phyloP scores from a whole-genome alignment of 1,140 invertebrate genomes.

The Danaus melanippus region DNA sequence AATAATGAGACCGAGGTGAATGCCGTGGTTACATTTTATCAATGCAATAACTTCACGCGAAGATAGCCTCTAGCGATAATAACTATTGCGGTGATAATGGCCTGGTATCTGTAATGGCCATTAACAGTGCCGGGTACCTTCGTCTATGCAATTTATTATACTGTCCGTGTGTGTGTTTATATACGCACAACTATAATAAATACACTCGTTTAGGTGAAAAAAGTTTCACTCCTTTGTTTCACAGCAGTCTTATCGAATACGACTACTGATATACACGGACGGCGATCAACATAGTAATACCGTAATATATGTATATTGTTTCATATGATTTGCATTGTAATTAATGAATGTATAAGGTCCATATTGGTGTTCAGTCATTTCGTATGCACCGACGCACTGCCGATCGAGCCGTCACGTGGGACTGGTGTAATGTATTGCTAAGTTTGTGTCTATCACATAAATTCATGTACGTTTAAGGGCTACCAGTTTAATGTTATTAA shows the following conservation, averaged over 20 bases:
- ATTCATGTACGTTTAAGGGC: constrained; percentile 21
- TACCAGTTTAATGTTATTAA: constrained; percentile 1
- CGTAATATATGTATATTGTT: no score
- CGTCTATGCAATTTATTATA: constrained; percentile 27
- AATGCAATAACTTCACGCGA: constrained; percentile 12
- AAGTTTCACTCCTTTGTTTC: no score
- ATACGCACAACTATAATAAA: constrained; percentile 4
- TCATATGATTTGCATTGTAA: no score
- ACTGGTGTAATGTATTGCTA: constrained; percentile 35
- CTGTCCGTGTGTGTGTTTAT: constrained; percentile 10
- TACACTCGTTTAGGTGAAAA: neutral
- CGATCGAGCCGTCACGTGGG: constrained; percentile 31
- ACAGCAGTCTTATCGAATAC: no score
- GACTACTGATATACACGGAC: no score
- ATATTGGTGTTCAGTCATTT: constrained; percentile 19
- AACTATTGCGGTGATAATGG: constrained; percentile 15
- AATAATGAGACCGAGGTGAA: constrained; percentile 15
- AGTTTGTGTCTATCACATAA: constrained; percentile 35
- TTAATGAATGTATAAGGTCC: neutral
- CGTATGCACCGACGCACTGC: constrained; percentile 29
- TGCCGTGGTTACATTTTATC: constrained; percentile 15
- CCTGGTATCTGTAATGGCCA: constrained; percentile 16
- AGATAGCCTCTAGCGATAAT: constrained; percentile 19
- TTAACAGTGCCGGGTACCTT: constrained; percentile 23
- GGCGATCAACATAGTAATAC: no score